Percentiles rank a stretch among this genome's conserved stretches.
phyloP scores from a whole-genome alignment of 2,888 invertebrate species.

The Diloba caeruleocephala region DNA sequence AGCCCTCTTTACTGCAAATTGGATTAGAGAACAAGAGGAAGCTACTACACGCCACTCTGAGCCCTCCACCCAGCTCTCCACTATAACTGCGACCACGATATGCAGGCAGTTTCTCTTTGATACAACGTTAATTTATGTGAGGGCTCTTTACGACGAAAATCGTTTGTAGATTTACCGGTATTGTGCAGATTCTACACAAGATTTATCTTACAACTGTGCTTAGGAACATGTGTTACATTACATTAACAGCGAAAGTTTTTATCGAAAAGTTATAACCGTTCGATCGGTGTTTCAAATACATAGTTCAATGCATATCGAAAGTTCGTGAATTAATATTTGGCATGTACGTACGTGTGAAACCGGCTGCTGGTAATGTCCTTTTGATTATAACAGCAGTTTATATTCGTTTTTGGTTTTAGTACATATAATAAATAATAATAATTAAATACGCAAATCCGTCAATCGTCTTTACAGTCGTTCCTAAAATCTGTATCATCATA shows the following conservation, averaged over 20 bases:
- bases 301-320: slow-evolving; percentile 30
- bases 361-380: slow-evolving; percentile 28
- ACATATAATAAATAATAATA: no score
- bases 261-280: slow-evolving; percentile 27
- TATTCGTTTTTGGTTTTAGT: no score
- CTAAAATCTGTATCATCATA: no score
- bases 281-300: slow-evolving; percentile 22
- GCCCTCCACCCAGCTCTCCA: slow-evolving; percentile 50
- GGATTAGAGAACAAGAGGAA: slow-evolving; percentile 69
- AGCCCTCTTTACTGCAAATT: slow-evolving; percentile 70
- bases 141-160: slow-evolving; percentile 25
- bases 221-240: neutral
- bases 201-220: slow-evolving; percentile 1
- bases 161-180: slow-evolving; percentile 28
- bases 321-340: slow-evolving; percentile 36
- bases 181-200: slow-evolving; percentile 13
- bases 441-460: no score
- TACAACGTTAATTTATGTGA: slow-evolving; percentile 58
- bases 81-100: slow-evolving; percentile 50
- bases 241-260: no score
- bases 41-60: slow-evolving; percentile 59
- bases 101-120: slow-evolving; percentile 49
- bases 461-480: no score
- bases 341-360: slow-evolving; percentile 23
- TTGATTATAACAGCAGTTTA: slow-evolving; percentile 44